phyloP scores from a whole-genome alignment of 2,888 invertebrate species.

The Bruchidius siliquastri region DNA sequence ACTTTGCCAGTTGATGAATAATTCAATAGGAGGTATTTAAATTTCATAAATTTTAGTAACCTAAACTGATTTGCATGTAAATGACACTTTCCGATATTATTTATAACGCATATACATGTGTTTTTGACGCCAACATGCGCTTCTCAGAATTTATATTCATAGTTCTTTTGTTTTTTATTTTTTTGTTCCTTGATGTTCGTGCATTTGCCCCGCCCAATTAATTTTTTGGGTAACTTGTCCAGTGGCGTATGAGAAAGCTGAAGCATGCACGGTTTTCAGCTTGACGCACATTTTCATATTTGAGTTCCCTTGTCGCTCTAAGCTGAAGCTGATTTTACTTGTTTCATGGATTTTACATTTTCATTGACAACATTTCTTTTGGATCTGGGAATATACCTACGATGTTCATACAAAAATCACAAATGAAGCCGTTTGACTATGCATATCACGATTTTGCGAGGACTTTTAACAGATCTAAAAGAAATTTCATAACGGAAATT shows the following conservation, averaged over 20 bases:
- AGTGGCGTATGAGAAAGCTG: neutral
- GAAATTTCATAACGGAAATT: no score
- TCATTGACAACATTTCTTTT: no score
- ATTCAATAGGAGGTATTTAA: slow-evolving; percentile 1
- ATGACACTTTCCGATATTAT: neutral
- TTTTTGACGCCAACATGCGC: neutral
- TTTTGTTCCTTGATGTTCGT: neutral
- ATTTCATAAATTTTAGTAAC: slow-evolving; percentile 1
- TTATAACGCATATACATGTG: neutral
- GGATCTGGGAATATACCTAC: no score
- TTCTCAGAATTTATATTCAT: neutral
- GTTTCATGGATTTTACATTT: no score
- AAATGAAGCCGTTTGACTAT: no score
- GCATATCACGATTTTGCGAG: no score
- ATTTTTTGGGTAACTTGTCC: neutral
- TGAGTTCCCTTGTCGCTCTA: no score
- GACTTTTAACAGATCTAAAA: no score
- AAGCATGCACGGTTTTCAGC: neutral
- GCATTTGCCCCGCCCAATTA: neutral
- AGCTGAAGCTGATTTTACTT: no score
- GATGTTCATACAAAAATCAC: no score
- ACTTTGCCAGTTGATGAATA: neutral
- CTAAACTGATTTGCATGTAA: slow-evolving; percentile 3
- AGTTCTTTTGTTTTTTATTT: neutral
- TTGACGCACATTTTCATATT: no score